Evolutionary conservation across 2,113 vertebrate species (phyloP), one percentile per base, ranked within the genome.

Genomic region (Macrotis lagotis): DNA sequence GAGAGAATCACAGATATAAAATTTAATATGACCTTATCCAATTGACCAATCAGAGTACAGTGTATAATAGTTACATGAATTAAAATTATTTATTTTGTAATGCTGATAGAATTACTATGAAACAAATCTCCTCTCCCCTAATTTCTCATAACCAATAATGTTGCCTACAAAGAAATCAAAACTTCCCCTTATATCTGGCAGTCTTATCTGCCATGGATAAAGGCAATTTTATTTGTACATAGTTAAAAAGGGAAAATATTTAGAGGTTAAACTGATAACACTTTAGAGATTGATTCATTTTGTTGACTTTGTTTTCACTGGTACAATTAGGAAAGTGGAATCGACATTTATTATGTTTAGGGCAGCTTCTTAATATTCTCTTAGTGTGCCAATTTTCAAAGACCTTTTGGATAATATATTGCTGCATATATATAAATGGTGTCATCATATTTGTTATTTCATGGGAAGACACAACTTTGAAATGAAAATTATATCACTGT

Each of bases 91-190:
- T 37, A 31, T 66, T 66, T 66, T 66, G 14, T 31, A 66, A 66
- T 59, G 11, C 12, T 37, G 31, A 14, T 51, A 95, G 0, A 48
- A 95, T 2, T n/a, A 0, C 25, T 89, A 25, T 28, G 94, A 92
- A 91, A 11, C 51, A 48, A 96, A 92, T 0, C 48, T 52, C 93
- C 37, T 93, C 92, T 37, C 16, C 10, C 24, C 22, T 53, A 93
- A 48, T 90, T 95, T 97, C 91, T 96, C 3, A 91, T 53, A 93
- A 92, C 0, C 31, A 92, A 44, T 48, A 26, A 26, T 96, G 3
- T 14, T 95, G 0, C 90, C 95, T 95, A 92, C 6, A 96, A 14
- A 24, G 48, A 92, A 97, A 94, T 92, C 50, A 96, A 50, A 93
- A 90, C 44, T 8, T 83, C 1, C 0, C n/a, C 3, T 92, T 90